phyloP scores from a whole-genome alignment of 2,888 invertebrate species.

The Tipula confusa region DNA sequence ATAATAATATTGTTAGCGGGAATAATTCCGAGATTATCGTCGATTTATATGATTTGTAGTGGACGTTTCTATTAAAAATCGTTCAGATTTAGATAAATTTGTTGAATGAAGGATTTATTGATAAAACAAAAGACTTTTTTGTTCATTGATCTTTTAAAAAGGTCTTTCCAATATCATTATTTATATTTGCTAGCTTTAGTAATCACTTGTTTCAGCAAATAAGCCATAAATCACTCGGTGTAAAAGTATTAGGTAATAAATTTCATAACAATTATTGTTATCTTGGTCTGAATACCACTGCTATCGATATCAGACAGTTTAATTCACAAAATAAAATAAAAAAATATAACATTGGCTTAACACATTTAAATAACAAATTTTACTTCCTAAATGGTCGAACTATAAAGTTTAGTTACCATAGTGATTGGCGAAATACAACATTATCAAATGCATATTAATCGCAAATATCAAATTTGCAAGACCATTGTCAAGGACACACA shows the following conservation, averaged over 20 bases:
- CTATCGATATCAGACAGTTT: background rate
- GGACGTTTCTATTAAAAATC: background rate
- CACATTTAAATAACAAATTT: too few species aligned
- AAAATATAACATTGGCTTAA: too few species aligned
- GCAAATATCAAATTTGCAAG: too few species aligned
- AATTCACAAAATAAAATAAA: too few species aligned
- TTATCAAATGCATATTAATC: too few species aligned
- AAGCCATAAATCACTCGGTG: background rate
- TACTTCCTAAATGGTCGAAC: too few species aligned
- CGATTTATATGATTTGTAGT: background rate
- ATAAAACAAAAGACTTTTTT: background rate
- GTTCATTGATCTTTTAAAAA: background rate
- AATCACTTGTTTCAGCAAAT: background rate
- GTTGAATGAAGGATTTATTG: background rate
- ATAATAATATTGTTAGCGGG: background rate
- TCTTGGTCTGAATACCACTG: background rate
- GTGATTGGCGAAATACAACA: too few species aligned
- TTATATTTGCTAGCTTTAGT: background rate
- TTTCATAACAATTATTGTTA: background rate
- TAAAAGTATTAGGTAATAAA: background rate
- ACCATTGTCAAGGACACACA: too few species aligned
- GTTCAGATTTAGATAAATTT: background rate
- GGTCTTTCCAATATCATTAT: background rate
- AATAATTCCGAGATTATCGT: background rate
- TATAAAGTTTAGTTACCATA: too few species aligned